phyloP scores from a whole-genome alignment of 53 echinoderm and acorn worm genomes.

The Henricia sp. region DNA sequence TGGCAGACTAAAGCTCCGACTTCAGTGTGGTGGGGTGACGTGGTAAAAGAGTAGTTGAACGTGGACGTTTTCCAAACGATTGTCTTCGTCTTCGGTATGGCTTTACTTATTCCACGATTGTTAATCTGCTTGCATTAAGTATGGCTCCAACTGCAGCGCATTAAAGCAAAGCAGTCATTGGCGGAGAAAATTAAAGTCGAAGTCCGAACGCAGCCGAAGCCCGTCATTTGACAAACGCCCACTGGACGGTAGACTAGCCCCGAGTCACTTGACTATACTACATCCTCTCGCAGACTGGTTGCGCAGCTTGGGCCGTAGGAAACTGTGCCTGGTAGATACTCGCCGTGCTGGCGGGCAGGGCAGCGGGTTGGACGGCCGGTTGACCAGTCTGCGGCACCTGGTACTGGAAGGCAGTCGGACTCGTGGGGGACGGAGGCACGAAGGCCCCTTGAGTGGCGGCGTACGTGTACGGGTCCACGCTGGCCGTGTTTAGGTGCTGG shows the following conservation, averaged over 20 bases:
- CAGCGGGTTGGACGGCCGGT: slow-evolving; percentile 39
- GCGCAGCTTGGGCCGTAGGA: slow-evolving; percentile 49
- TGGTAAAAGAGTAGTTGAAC: too few relatives aligned
- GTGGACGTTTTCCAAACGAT: too few relatives aligned
- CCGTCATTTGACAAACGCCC: neutral
- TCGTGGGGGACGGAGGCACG: slow-evolving; percentile 43
- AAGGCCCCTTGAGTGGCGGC: slow-evolving; percentile 35
- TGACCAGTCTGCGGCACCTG: slow-evolving; percentile 48
- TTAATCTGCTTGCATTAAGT: too few relatives aligned
- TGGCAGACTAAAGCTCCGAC: too few relatives aligned
- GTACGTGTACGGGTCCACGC: slow-evolving; percentile 44
- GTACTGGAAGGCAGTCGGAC: slow-evolving; percentile 55
- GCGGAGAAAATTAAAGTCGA: too few relatives aligned
- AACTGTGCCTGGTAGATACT: slow-evolving; percentile 56
- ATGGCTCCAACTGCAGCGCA: too few relatives aligned
- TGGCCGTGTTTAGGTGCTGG: slow-evolving; percentile 50
- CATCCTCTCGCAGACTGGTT: slow-evolving; percentile 52
- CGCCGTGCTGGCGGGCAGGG: slow-evolving; percentile 46
- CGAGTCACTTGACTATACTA: slow-evolving; percentile 22
- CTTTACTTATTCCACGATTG: too few relatives aligned
- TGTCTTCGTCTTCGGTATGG: too few relatives aligned
- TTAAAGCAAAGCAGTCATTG: too few relatives aligned
- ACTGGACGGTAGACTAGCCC: slow-evolving; percentile 30
- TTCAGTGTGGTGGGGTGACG: too few relatives aligned
- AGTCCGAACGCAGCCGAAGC: too few relatives aligned